A percentile compares a stretch with the other conserved stretches of the same genome.
Conservation (phyloP, 2,113 vertebrate genomes). For the Pardalotus punctatus region DNA sequence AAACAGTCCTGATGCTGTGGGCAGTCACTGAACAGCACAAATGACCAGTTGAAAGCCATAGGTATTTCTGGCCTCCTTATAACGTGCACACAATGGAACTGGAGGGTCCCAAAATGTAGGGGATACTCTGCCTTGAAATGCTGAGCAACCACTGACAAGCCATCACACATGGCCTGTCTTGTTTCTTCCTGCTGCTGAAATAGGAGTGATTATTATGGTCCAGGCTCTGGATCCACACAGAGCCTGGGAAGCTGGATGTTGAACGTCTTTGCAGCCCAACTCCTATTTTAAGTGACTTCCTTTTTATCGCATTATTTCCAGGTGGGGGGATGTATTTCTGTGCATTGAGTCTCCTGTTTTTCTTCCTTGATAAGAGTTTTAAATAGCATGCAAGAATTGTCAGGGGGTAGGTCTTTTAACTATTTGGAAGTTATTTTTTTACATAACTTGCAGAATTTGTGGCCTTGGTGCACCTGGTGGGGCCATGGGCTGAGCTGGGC, state of each 20-base stretch:
- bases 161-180: rapidly evolving
- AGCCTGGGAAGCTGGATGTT: slow-evolving; percentile 15
- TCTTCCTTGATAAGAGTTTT: slow-evolving; percentile 49
- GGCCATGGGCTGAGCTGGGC: not conserved
- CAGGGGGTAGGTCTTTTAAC: not conserved
- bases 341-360: slow-evolving; percentile 48
- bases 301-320: slow-evolving; percentile 50
- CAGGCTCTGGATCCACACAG: not conserved
- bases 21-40: not conserved
- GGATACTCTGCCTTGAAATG: not conserved
- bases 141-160: not conserved
- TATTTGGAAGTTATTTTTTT: slow-evolving; percentile 18
- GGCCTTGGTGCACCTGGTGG: not conserved
- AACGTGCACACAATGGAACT: rapidly evolving
- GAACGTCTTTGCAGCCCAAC: not conserved
- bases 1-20: not conserved
- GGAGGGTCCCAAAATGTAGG: not conserved
- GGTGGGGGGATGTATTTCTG: slow-evolving; percentile 38
- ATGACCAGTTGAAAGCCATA: rapidly evolving
- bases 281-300: slow-evolving; percentile 66
- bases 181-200: not conserved
- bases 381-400: slow-evolving; percentile 61
- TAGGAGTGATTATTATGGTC: not conserved
- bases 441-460: slow-evolving; percentile 37
- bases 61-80: not conserved